phyloP scores from a whole-genome alignment of 1,140 invertebrate species.

The Drosophila ohnishii region DNA sequence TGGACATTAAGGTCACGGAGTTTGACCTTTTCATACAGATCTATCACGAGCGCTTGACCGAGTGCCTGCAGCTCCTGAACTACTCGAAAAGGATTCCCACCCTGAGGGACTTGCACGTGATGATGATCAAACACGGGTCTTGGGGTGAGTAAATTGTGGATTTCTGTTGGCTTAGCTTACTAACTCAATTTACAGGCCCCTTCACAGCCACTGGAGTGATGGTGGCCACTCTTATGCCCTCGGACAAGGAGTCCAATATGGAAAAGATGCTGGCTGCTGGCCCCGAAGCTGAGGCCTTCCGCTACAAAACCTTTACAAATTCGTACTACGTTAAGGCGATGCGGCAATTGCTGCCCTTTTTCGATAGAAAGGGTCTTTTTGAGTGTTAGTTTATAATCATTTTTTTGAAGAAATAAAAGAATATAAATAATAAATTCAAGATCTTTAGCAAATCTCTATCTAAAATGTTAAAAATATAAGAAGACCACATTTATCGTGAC shows the following conservation, averaged over 20 bases:
- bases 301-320: slow-evolving; percentile 49
- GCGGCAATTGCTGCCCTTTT: slow-evolving; percentile 8
- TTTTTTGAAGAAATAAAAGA: background rate
- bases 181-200: slow-evolving; percentile 15
- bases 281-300: slow-evolving; percentile 47
- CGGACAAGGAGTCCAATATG: slow-evolving; percentile 65
- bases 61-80: slow-evolving; percentile 58
- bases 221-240: slow-evolving; percentile 36
- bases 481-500: background rate
- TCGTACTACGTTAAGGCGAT: background rate
- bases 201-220: slow-evolving; percentile 39
- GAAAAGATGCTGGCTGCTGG: slow-evolving; percentile 29
- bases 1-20: slow-evolving; percentile 60
- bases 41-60: slow-evolving; percentile 58
- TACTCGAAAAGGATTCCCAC: slow-evolving; percentile 58
- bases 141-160: slow-evolving; percentile 49
- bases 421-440: too few species aligned
- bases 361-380: background rate
- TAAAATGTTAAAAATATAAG: background rate
- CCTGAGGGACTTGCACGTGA: slow-evolving; percentile 53
- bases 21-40: slow-evolving; percentile 69
- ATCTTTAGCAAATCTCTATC: background rate
- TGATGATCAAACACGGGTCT: slow-evolving; percentile 57
- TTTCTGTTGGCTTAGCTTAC: too few species aligned
- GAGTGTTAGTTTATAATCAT: background rate